phyloP scores from a whole-genome alignment of 2,797 vertebrate species.

The Rhinella marina region DNA sequence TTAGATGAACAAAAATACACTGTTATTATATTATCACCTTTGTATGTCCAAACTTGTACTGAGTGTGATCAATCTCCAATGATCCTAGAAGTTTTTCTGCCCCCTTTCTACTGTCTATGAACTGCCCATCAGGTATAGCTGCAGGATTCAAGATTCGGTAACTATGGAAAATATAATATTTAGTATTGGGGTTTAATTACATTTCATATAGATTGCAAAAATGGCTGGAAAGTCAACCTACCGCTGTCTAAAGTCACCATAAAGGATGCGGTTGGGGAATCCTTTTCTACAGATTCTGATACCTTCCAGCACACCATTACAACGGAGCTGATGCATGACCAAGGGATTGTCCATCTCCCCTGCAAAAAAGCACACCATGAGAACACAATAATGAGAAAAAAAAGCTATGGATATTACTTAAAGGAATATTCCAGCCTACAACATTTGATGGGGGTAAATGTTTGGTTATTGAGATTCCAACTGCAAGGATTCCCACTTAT shows the following conservation, averaged over 20 bases:
- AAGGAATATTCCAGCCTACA: not conserved
- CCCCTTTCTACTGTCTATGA: conserved; percentile 82
- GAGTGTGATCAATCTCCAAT: conserved; percentile 82
- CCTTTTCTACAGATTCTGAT: conserved; percentile 86
- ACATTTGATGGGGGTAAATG: not conserved
- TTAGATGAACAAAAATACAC: not conserved
- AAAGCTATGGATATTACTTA: not conserved
- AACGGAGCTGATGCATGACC: conserved; percentile 87
- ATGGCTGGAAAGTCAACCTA: conserved; percentile 12
- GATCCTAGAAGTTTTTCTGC: conserved; percentile 82
- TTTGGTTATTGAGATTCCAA: not conserved
- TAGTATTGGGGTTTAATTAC: not conserved
- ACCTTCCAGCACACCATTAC: conserved; percentile 85
- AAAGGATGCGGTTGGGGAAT: conserved; percentile 83
- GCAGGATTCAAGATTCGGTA: conserved; percentile 83
- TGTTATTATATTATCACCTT: conserved; percentile 69
- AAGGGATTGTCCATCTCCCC: conserved; percentile 84
- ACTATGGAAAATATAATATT: conserved; percentile 64
- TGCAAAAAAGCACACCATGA: conserved; percentile 3
- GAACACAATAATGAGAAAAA: not conserved
- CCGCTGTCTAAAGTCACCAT: conserved; percentile 83
- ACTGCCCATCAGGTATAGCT: conserved; percentile 85
- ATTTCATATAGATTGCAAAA: not conserved
- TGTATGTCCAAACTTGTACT: conserved; percentile 83
- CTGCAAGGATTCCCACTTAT: not conserved